Percentiles rank a stretch among this genome's conserved stretches.
These are phyloP conservation scores for Trichonephila clavipes DNA, from an alignment of 1,140 invertebrate species.

Conservation along the genomic window DNA sequence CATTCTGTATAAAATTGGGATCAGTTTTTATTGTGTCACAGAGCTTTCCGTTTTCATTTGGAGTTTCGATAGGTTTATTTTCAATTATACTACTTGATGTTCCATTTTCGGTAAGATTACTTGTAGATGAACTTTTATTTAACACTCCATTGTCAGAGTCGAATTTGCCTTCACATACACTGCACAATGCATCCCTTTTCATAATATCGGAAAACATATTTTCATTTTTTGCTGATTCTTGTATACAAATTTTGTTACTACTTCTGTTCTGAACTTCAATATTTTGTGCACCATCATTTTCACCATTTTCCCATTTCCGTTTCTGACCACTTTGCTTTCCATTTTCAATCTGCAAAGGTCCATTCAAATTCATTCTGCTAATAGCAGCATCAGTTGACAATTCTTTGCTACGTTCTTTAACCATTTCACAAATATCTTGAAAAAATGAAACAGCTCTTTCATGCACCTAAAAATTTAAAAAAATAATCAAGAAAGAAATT, in stretches of 20 bases:
- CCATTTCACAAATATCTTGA: conserved; percentile 79
- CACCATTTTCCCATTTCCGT: conserved; percentile 69
- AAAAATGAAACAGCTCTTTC: conserved; percentile 80
- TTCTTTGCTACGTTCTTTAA: conserved; percentile 64
- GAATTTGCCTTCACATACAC: not conserved
- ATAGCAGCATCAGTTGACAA: conserved; percentile 38
- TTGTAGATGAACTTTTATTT: not conserved
- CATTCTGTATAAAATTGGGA: conserved; percentile 37
- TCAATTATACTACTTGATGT: not conserved
- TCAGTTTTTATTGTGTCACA: not conserved
- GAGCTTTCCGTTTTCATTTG: not conserved
- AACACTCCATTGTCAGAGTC: conserved; percentile 14
- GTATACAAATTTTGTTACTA: conserved; percentile 59
- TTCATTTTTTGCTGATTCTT: conserved; percentile 38
- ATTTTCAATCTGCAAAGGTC: conserved; percentile 32
- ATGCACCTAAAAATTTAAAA: conserved; percentile 78
- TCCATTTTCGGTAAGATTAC: not conserved
- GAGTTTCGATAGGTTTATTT: not conserved
- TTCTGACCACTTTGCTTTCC: conserved; percentile 65
- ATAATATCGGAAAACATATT: not conserved
- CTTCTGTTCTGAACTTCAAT: conserved; percentile 20
- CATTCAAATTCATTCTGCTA: conserved; percentile 41
- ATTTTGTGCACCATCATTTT: conserved; percentile 36
- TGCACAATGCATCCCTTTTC: not conserved
- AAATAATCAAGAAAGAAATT: not conserved